Percentiles rank a stretch among this genome's conserved stretches.
These are phyloP conservation scores for Lordiphosa collinella DNA, from an alignment of 1,140 invertebrate species.

Conservation along the genomic window DNA sequence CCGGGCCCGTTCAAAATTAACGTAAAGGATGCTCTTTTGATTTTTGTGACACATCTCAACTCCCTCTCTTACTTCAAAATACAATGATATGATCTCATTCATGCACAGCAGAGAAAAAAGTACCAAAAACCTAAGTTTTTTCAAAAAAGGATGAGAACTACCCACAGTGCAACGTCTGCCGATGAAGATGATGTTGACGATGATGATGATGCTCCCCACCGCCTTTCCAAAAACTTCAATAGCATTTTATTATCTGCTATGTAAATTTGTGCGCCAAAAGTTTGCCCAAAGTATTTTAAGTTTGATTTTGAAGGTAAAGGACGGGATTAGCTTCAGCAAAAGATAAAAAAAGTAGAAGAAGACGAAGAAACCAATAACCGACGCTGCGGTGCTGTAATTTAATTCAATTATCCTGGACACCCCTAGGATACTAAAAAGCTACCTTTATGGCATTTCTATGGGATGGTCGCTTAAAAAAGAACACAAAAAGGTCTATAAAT, in stretches of 20 bases:
- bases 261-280: slow-evolving; percentile 55
- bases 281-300: slow-evolving; percentile 51
- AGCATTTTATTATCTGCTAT: slow-evolving; percentile 60
- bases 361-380: slow-evolving; percentile 40
- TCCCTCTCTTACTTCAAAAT: too few relatives aligned
- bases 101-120: too few relatives aligned
- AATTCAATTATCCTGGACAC: slow-evolving; percentile 50
- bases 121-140: too few relatives aligned
- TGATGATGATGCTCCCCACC: neutral
- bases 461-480: slow-evolving; percentile 46
- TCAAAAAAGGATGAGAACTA: too few relatives aligned
- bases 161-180: neutral
- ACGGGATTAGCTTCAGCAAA: slow-evolving; percentile 8
- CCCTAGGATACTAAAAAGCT: neutral
- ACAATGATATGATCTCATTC: too few relatives aligned
- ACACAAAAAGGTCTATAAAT: slow-evolving; percentile 50
- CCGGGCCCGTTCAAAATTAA: too few relatives aligned
- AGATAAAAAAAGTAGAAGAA: too few relatives aligned
- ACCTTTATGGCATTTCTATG: slow-evolving; percentile 48
- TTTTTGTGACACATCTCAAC: too few relatives aligned
- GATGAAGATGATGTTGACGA: neutral
- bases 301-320: slow-evolving; percentile 43
- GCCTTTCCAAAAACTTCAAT: slow-evolving; percentile 18
- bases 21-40: too few relatives aligned
- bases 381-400: slow-evolving; percentile 40